phyloP scores from a whole-genome alignment of 2,113 vertebrate species.

The Notechis scutatus region DNA sequence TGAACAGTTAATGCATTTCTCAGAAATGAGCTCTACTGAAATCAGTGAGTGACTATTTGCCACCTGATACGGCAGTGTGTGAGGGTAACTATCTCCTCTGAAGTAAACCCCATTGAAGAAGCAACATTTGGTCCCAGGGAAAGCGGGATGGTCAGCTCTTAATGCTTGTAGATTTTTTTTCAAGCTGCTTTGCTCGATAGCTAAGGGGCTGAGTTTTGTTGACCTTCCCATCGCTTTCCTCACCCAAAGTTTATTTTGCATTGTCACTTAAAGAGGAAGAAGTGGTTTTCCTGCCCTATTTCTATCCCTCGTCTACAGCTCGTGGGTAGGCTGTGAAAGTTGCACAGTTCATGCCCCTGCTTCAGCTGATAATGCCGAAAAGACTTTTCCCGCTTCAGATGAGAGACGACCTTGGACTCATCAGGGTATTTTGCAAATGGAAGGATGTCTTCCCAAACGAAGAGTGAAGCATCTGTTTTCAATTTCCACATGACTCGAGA shows the following conservation, averaged over 20 bases:
- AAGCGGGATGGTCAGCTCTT: neutral
- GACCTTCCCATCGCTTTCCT: too few relatives aligned
- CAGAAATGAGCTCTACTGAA: neutral
- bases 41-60: neutral
- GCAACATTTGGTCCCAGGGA: neutral
- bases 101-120: neutral
- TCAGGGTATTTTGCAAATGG: too few relatives aligned
- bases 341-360: neutral
- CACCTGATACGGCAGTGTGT: neutral
- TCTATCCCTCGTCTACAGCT: neutral
- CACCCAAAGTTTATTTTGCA: neutral
- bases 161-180: neutral
- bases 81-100: neutral
- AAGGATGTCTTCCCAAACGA: constrained; percentile 5
- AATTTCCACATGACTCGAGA: constrained; percentile 19
- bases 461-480: constrained; percentile 12
- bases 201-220: neutral
- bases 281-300: neutral
- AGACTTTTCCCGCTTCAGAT: neutral
- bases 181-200: neutral
- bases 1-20: neutral
- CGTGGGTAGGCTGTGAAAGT: neutral
- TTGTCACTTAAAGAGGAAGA: neutral
- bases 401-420: too few relatives aligned
- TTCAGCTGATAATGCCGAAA: neutral